These are phyloP conservation scores for Phenganax stokvisi DNA, from an alignment of 92 coral and sea anemone species.

Conservation along the genomic window DNA sequence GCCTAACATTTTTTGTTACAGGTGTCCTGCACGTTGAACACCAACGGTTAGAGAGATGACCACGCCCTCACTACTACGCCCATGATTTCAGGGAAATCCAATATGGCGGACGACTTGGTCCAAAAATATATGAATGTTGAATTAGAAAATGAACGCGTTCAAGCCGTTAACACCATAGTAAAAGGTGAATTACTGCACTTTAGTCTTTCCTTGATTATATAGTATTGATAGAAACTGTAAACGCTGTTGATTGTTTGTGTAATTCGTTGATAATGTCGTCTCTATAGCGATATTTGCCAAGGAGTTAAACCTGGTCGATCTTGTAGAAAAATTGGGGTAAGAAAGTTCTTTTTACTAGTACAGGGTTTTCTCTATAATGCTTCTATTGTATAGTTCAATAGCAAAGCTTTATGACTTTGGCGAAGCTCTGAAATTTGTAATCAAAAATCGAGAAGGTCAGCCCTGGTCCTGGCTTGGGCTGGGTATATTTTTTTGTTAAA, in stretches of 20 bases:
- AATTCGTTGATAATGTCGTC: not conserved
- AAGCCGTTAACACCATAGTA: conserved; percentile 1
- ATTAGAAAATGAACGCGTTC: not conserved
- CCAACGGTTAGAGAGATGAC: not conserved
- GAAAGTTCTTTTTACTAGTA: not conserved
- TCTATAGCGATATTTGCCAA: conserved; percentile 44
- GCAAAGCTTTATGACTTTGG: no score
- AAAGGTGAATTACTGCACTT: not conserved
- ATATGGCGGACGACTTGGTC: conserved; percentile 23
- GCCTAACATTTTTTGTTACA: no score
- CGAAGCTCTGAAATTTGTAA: no score
- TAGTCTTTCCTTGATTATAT: not conserved
- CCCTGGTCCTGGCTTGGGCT: no score
- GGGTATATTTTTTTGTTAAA: no score
- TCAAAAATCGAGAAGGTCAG: no score
- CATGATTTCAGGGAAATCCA: not conserved
- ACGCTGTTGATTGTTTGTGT: not conserved
- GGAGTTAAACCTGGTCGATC: conserved; percentile 40
- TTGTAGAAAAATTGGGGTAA: conserved; percentile 66
- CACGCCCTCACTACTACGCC: conserved; percentile 3
- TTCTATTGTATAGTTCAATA: no score
- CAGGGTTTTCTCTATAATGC: no score
- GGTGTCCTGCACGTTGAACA: not conserved
- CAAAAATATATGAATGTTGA: conserved; percentile 31
- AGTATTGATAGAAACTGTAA: not conserved